Evolutionary conservation across 2,797 vertebrate species (phyloP), one percentile per base, ranked within the genome.

Genomic region (Rhinella marina): DNA sequence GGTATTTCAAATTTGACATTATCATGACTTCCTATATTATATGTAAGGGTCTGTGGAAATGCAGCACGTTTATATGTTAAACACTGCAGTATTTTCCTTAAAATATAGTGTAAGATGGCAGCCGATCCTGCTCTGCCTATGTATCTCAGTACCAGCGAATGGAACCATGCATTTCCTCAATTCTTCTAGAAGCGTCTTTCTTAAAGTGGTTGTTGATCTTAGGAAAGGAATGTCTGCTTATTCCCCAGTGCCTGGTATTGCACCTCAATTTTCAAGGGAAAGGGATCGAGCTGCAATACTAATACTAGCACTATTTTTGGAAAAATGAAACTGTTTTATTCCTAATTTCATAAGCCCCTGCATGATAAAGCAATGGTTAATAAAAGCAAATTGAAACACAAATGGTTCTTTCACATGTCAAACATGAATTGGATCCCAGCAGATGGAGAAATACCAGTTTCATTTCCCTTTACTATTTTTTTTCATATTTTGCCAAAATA

Each of bases 1-100:
- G 52, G 82, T 64, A 64, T 68, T 59, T 70, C 6, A 77, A 41
- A 56, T 64, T 7, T 82, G 21, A 68, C 10, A 77, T 68, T 57
- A 29, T 79, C 29, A 87, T 32, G 83, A 3, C 48, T 80, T 80
- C 21, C 27, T 75, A 64, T 76, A 62, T 7, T 62, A 56, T 75
- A 48, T 48, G 9, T 41, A 9, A 59, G 4, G 57, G 76, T 72
- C 9, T 59, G 27, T 73, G 68, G 52, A n/a, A 56, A 41, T 54
- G 6, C 66, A 73, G 32, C 57, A 84, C 75, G 70, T 75, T 41
- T 84, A 17, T 75, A 50, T 16, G 29, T 73, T n/a, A 75, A 48
- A 56, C 25, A 50, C 70, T 84, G 56, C 70, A 76, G 83, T 50
- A 57, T 32, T 84, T 41, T 73, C 10, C 66, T 1, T 13, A 57